phyloP scores from a whole-genome alignment of 2,113 vertebrate species.

The Oncorhynchus nerka region DNA sequence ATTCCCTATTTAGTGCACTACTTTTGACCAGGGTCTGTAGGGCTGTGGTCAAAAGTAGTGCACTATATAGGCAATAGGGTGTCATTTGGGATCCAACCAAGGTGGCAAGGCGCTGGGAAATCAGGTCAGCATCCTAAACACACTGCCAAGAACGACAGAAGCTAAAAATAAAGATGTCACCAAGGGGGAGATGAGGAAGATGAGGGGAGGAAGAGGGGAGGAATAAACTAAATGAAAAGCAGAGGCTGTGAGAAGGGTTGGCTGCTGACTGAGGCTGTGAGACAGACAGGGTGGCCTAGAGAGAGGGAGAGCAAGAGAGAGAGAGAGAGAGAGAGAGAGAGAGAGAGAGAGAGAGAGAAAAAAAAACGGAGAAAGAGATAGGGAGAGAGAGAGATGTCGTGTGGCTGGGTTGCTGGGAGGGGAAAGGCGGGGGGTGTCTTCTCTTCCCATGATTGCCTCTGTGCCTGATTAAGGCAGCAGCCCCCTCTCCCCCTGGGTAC shows the following conservation, averaged over 20 bases:
- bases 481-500: constrained; percentile 12
- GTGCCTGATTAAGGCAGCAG: constrained; percentile 51
- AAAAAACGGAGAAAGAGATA: neutral
- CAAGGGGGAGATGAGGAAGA: constrained; percentile 21
- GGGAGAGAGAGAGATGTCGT: neutral
- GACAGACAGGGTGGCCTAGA: neutral
- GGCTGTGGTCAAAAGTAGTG: constrained; percentile 18
- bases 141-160: neutral
- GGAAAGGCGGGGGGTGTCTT: neutral
- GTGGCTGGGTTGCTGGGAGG: neutral
- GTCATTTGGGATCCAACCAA: constrained; percentile 20
- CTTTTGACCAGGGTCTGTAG: too few relatives aligned
- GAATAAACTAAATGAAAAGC: constrained; percentile 3
- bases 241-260: neutral
- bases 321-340: neutral
- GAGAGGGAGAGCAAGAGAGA: neutral
- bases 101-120: constrained; percentile 46
- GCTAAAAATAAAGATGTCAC: constrained; percentile 54
- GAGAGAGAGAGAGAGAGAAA: neutral
- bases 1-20: neutral
- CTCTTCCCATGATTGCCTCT: constrained; percentile 39
- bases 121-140: constrained; percentile 49
- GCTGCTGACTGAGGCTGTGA: too few relatives aligned
- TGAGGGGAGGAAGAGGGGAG: constrained; percentile 6
- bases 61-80: neutral